Evolutionary conservation across 1,140 invertebrate species (phyloP).

Genomic region (Hestina assimilis): DNA sequence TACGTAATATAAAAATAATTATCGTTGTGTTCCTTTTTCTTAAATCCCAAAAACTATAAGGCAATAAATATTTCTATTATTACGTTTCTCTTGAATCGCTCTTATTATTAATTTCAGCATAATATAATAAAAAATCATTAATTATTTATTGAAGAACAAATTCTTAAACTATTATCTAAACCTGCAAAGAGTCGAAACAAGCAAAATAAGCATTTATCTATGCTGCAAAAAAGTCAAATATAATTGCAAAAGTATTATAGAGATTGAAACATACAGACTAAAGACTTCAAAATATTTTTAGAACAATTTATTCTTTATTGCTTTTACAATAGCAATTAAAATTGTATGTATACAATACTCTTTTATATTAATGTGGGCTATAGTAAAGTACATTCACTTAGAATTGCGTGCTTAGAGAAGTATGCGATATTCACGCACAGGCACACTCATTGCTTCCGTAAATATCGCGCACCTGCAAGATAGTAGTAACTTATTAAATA

Average conservation of each 20-base stretch:
- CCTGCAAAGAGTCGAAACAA: background rate
- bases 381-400: conserved; percentile 36
- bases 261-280: background rate
- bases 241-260: background rate
- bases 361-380: background rate
- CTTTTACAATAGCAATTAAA: background rate
- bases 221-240: background rate
- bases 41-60: too few relatives aligned
- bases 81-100: background rate
- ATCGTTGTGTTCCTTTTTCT: too few relatives aligned
- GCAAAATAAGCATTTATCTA: conserved; percentile 2
- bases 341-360: background rate
- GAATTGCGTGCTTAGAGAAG: conserved; percentile 39
- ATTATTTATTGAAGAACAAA: background rate
- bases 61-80: background rate
- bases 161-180: conserved; percentile 3
- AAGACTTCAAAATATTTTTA: background rate
- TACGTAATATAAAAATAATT: too few relatives aligned
- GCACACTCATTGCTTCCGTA: conserved; percentile 34
- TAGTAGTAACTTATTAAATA: background rate
- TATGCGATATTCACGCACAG: conserved; percentile 31
- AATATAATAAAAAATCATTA: background rate
- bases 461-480: conserved; percentile 27
- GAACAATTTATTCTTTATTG: background rate
- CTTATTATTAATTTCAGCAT: conserved; percentile 2